A percentile compares a stretch with the other conserved stretches of the same genome.
Conservation (phyloP, 2,888 invertebrate species). For the Ferrisia virgata region DNA sequence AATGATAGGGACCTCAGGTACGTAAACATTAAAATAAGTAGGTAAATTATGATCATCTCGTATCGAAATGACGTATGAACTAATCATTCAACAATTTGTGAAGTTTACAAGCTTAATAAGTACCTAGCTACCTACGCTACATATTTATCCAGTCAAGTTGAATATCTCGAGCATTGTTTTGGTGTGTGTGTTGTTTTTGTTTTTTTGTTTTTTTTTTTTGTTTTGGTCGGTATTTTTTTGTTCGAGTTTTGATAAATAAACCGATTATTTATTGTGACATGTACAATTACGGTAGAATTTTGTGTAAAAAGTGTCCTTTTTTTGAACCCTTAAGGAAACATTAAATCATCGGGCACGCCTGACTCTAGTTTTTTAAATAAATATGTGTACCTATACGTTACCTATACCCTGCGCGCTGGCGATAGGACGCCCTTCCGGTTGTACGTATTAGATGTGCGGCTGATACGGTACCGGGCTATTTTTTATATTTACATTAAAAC, state of each 20-base stretch:
- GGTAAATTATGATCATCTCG: not conserved
- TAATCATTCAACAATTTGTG: not conserved
- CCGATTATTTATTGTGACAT: not conserved
- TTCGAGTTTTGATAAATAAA: not conserved
- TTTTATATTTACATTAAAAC: slow-evolving; percentile 38
- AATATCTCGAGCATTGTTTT: not conserved
- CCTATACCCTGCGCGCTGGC: slow-evolving; percentile 27
- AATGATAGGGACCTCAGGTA: too few species aligned
- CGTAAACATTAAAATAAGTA: not conserved
- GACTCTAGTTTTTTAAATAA: slow-evolving; percentile 13
- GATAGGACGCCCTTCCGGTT: slow-evolving; percentile 38
- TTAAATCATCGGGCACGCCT: slow-evolving; percentile 41
- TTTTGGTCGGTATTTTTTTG: not conserved
- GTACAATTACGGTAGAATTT: slow-evolving; percentile 2
- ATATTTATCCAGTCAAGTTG: not conserved
- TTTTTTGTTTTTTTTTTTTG: not conserved
- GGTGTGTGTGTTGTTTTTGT: too few species aligned
- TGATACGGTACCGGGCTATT: slow-evolving; percentile 17
- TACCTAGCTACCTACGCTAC: not conserved
- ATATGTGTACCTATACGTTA: too few species aligned
- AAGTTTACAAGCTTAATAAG: not conserved
- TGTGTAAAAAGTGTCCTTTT: slow-evolving; percentile 33
- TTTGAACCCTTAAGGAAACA: slow-evolving; percentile 35
- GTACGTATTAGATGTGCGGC: slow-evolving; percentile 27
- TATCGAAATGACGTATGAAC: not conserved